These are phyloP conservation scores for Diadumene lineata DNA, from an alignment of 92 coral and sea anemone species.

Conservation along the genomic window DNA sequence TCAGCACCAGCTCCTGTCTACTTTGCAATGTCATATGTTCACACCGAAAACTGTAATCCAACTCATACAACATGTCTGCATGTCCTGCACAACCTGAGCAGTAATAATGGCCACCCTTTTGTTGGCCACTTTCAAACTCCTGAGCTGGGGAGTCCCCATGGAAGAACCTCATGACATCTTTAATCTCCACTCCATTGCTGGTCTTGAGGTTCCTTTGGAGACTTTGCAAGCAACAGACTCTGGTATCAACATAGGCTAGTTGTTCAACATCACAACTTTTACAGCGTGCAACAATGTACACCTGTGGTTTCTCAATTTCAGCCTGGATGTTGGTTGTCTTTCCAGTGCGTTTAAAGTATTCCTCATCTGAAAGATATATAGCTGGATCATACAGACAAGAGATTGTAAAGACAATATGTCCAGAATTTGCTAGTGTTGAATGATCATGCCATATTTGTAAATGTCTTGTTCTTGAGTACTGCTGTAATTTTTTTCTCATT, in stretches of 20 bases:
- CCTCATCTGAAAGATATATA: too few species aligned
- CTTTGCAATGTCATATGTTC: slow-evolving; percentile 7
- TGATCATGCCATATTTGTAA: too few species aligned
- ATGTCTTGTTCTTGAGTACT: too few species aligned
- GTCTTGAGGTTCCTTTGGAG: neutral
- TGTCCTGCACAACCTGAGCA: slow-evolving; percentile 45
- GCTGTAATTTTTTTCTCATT: too few species aligned
- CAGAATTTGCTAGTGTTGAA: too few species aligned
- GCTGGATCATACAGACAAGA: too few species aligned
- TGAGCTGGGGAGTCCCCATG: slow-evolving; percentile 37
- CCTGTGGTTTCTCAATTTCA: slow-evolving; percentile 12
- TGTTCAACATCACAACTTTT: neutral
- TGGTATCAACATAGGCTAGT: neutral
- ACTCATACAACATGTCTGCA: slow-evolving; percentile 25
- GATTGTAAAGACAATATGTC: too few species aligned
- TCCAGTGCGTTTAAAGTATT: too few species aligned
- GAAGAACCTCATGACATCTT: slow-evolving; percentile 15
- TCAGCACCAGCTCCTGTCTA: slow-evolving; percentile 27
- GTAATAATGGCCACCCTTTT: slow-evolving; percentile 48
- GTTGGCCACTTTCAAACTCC: slow-evolving; percentile 38
- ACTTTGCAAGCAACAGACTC: neutral
- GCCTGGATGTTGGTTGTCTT: slow-evolving; percentile 38
- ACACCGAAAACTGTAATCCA: slow-evolving; percentile 31
- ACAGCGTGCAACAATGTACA: neutral
- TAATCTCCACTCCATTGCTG: neutral